phyloP scores from a whole-genome alignment of 2,113 vertebrate species.

The Fulmarus glacialis region DNA sequence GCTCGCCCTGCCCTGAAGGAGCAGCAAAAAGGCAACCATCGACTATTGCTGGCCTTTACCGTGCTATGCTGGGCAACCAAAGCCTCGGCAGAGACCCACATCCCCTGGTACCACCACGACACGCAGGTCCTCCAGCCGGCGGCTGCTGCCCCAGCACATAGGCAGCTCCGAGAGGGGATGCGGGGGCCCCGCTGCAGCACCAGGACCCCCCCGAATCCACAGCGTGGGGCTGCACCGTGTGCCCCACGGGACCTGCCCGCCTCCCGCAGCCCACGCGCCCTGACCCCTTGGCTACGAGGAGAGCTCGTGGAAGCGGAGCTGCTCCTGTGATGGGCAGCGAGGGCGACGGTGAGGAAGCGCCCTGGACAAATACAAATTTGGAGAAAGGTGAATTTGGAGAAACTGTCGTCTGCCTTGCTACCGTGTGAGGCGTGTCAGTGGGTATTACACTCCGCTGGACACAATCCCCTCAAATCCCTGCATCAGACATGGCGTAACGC shows the following conservation, averaged over 20 bases:
- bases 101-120: accelerated
- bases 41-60: accelerated
- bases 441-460: not conserved
- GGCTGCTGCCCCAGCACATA: not conserved
- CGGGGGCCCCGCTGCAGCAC: not conserved
- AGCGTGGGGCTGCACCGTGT: accelerated
- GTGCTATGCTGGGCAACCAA: accelerated
- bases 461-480: not conserved
- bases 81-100: no score
- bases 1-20: not conserved
- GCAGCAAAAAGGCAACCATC: accelerated
- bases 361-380: not conserved
- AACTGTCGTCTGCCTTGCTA: accelerated
- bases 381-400: no score
- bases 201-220: not conserved
- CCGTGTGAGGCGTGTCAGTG: accelerated
- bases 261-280: not conserved
- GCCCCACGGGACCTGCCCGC: not conserved
- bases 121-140: not conserved
- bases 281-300: not conserved
- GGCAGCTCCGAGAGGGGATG: no score
- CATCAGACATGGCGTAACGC: accelerated
- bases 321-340: not conserved
- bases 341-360: not conserved
- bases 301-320: not conserved